Evolutionary conservation across 1,140 invertebrate genomes (phyloP), one percentile per base, ranked within the genome.

Genomic region (Drosophila subobscura): DNA sequence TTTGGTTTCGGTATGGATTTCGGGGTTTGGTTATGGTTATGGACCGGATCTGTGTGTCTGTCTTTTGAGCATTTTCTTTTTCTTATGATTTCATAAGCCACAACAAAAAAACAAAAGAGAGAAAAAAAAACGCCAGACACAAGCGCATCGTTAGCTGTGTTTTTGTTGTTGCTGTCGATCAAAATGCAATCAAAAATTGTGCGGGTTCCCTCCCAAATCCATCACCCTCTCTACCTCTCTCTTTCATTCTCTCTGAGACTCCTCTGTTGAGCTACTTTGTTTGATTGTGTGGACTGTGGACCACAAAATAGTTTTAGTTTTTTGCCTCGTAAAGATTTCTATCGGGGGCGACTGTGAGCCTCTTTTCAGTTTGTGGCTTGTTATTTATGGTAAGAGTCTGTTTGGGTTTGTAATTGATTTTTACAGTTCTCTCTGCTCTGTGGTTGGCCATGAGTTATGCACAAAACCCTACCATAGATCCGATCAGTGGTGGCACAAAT

Each of bases 141-240:
- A 64, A 49, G 49, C 46, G 46, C 58, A 76, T 86, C 81, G 80
- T 85, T 86, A 80, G 75, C 68, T 52, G 79, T 64, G 54, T 77
- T 60, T 79, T 77, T 61, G 45, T 79, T 60, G 80, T 60, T 67
- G 71, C 72, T 73, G 83, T 86, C 81, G 81, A 86, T 86, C 81
- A 86, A 86, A 86, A 88, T 86, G 81, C 81, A 86, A 86, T 86
- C 81, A 86, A 86, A 37, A 86, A 72, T 67, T 76, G 76, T 83
- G 79, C 79, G 79, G 79, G 80, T 52, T 12, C 10, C 33, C 10
- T 23, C 27, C 14, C 42, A 56, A 55, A 29, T 53, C 42, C 54
- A 44, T 47, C 25, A 54, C 14, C 33, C 29, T 1, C n/a, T 20
- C 5, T 29, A 5, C 29, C 49, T 61, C 12, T n/a, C 8, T 25